Base-by-base conservation (phyloP, 2,888 invertebrate species). In the Electrophaes corylata region DNA sequence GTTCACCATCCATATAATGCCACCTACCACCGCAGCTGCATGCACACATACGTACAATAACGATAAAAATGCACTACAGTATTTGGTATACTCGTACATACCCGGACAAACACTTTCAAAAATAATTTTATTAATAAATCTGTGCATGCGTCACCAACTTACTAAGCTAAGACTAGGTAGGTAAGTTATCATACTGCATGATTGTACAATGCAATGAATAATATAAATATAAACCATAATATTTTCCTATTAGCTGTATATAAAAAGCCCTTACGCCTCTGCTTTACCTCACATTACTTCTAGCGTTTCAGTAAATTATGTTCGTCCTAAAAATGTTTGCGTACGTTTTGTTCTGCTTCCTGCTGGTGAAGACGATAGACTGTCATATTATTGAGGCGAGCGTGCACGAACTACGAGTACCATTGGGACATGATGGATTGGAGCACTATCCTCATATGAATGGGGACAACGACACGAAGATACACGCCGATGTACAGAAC, bases 321-420 rank as follows among this genome's bases (percentile, higher is more conserved):
- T 10, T 20, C 5, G 20, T 18, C 3, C 12, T 39, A 20, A 51
- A 43, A 35, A 51, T 51, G 51, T 43, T 51, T n/a, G 19, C 43
- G 3, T 35, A 51, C 43, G 26, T 51, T 23, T 19, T 51, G 10
- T 20, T 51, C 10, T 51, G 51, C 35, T 19, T 33, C 1, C 35
- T 51, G 2, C 51, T 51, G 0, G 23, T 43, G n/a, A 43, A 16
- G 23, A 16, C 14, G 12, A 43, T 51, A 8, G 33, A 51, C 14
- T 3, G 43, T 35, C 33, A 35, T 31, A 19, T 29, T 12, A 8
- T 33, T 12, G 39, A 40, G 11, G 11, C 5, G 6, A 26, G 14
- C 3, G n/a, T n/a, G n/a, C 16, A 39, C 8, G 1, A 40, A n/a
- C 39, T 12, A n/a, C n/a, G n/a, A n/a, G n/a, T n/a, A 31, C 31